These are phyloP conservation scores for zebrafish (Danio rerio) DNA, from an alignment of 2,113 vertebrate genomes.

Conservation along the genomic window DNA sequence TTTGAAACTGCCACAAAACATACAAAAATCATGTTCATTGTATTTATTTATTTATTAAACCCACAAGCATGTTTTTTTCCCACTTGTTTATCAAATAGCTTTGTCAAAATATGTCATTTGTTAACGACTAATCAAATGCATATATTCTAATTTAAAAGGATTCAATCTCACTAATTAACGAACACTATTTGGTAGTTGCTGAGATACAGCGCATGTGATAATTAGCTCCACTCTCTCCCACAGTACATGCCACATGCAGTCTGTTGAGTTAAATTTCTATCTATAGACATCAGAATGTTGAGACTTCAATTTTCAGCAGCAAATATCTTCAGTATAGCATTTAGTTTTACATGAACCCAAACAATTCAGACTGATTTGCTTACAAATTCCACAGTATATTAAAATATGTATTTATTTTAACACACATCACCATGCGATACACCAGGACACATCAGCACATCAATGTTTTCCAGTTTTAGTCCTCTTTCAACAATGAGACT, in stretches of 20 bases:
- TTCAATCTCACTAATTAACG: neutral
- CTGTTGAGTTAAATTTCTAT: neutral
- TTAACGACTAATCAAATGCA: too few relatives aligned
- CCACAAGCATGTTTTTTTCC: too few relatives aligned
- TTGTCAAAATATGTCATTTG: too few relatives aligned
- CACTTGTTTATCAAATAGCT: too few relatives aligned
- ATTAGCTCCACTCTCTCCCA: neutral
- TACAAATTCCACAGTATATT: neutral
- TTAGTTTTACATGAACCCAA: slow-evolving; percentile 7
- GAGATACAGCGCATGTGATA: neutral
- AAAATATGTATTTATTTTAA: neutral
- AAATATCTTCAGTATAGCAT: neutral
- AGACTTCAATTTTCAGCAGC: neutral
- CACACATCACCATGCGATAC: too few relatives aligned
- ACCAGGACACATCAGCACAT: too few relatives aligned
- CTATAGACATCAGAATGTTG: neutral
- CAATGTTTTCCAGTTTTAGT: too few relatives aligned
- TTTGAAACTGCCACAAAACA: too few relatives aligned
- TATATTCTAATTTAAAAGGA: too few relatives aligned
- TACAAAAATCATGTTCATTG: too few relatives aligned
- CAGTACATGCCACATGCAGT: neutral
- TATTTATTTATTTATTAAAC: too few relatives aligned
- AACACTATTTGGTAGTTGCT: neutral
- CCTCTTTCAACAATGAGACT: too few relatives aligned
- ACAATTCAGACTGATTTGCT: slow-evolving; percentile 12